Conservation (phyloP, 2,888 invertebrate species). For the Clunio marinus region DNA sequence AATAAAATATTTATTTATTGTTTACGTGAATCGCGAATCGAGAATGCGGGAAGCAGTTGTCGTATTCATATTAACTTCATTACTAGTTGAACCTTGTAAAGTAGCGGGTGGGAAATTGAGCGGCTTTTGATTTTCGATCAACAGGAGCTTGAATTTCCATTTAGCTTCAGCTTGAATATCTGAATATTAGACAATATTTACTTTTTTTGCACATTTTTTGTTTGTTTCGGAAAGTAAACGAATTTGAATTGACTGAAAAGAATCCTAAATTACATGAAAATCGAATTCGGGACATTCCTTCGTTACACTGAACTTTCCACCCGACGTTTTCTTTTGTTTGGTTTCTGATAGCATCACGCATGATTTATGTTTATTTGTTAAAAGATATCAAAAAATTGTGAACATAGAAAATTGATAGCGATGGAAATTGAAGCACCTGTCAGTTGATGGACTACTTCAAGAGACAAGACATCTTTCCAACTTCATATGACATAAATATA, state of each 20-base stretch:
- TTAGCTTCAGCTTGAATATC: background rate
- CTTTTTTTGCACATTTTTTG: background rate
- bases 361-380: constrained; percentile 22
- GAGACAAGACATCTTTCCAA: no score
- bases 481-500: no score
- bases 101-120: background rate
- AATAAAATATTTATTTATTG: constrained; percentile 38
- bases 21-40: background rate
- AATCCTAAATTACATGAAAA: constrained; percentile 14
- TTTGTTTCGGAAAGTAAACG: background rate
- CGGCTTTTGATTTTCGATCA: background rate
- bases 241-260: background rate
- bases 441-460: no score
- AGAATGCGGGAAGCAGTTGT: background rate
- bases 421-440: no score
- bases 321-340: background rate
- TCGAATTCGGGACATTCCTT: constrained; percentile 27
- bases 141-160: background rate
- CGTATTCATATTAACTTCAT: no score
- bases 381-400: no score
- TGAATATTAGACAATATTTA: background rate
- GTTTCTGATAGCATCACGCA: constrained; percentile 17
- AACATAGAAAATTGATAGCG: no score
- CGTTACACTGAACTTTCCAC: constrained; percentile 10
- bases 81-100: no score